Percentiles rank a stretch among this genome's conserved stretches.
phyloP scores from a whole-genome alignment of 1,140 invertebrate species.

The Apocrypta bakeri region DNA sequence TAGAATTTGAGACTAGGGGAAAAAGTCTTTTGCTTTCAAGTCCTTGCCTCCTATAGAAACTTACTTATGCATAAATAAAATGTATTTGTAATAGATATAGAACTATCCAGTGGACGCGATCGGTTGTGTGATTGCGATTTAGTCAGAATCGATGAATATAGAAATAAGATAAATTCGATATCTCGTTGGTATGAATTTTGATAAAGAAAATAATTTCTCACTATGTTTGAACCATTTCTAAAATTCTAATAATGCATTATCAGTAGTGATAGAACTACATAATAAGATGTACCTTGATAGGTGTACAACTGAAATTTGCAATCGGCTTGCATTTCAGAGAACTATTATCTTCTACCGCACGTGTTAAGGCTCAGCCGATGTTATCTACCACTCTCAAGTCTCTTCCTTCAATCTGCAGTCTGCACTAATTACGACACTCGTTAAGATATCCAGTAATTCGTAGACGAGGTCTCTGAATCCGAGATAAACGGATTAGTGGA shows the following conservation, averaged over 20 bases:
- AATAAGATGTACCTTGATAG: not conserved
- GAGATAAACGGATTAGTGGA: constrained; percentile 15
- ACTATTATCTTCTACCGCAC: not conserved
- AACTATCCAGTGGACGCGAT: constrained; percentile 12
- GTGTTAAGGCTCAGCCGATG: constrained; percentile 3
- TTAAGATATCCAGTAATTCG: constrained; percentile 64
- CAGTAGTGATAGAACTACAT: not conserved
- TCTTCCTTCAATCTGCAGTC: constrained; percentile 64
- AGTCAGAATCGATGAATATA: not conserved
- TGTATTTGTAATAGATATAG: not conserved
- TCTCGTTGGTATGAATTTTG: not conserved
- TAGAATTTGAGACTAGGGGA: not conserved
- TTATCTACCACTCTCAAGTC: constrained; percentile 50
- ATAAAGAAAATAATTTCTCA: too few species aligned
- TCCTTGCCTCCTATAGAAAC: not conserved
- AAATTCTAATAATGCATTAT: too few species aligned
- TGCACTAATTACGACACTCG: constrained; percentile 70
- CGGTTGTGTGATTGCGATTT: not conserved
- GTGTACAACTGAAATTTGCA: not conserved
- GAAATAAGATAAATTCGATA: not conserved
- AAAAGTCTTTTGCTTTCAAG: constrained; percentile 14
- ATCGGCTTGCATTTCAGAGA: not conserved
- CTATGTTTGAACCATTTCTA: too few species aligned
- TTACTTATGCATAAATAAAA: constrained; percentile 4
- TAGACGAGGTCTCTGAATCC: constrained; percentile 51